phyloP scores from a whole-genome alignment of 2,888 invertebrate species.

The Julus scanicus region DNA sequence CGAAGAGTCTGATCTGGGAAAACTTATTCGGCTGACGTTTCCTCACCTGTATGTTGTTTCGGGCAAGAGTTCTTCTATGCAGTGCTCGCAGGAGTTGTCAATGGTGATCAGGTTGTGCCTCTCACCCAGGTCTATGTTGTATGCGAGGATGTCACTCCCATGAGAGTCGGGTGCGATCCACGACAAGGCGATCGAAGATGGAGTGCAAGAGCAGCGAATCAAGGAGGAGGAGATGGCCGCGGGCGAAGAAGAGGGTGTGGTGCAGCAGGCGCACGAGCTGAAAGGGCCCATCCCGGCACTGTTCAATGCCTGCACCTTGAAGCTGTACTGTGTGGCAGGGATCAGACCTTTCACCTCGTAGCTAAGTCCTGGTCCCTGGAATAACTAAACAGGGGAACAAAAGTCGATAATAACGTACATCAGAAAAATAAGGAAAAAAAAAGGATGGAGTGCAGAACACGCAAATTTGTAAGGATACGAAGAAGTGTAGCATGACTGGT shows the following conservation, averaged over 20 bases:
- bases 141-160: slow-evolving; percentile 80
- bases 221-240: slow-evolving; percentile 71
- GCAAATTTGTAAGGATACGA: too few species aligned
- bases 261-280: slow-evolving; percentile 75
- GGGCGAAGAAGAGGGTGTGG: slow-evolving; percentile 85
- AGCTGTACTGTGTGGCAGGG: slow-evolving; percentile 84
- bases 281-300: slow-evolving; percentile 81
- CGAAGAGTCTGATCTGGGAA: not conserved
- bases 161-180: slow-evolving; percentile 82
- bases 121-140: slow-evolving; percentile 78
- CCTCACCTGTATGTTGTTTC: slow-evolving; percentile 78
- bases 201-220: slow-evolving; percentile 70
- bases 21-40: too few species aligned
- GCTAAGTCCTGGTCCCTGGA: slow-evolving; percentile 57
- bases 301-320: slow-evolving; percentile 83
- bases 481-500: too few species aligned
- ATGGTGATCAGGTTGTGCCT: slow-evolving; percentile 66
- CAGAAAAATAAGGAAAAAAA: too few species aligned
- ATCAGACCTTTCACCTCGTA: slow-evolving; percentile 78
- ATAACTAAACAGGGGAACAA: slow-evolving; percentile 56
- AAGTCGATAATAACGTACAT: too few species aligned
- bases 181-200: slow-evolving; percentile 75
- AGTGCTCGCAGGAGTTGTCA: slow-evolving; percentile 71
- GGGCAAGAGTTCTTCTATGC: slow-evolving; percentile 77
- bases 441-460: too few species aligned